Conservation (phyloP, 2,888 invertebrate species). For the Pterostichus madidus region DNA sequence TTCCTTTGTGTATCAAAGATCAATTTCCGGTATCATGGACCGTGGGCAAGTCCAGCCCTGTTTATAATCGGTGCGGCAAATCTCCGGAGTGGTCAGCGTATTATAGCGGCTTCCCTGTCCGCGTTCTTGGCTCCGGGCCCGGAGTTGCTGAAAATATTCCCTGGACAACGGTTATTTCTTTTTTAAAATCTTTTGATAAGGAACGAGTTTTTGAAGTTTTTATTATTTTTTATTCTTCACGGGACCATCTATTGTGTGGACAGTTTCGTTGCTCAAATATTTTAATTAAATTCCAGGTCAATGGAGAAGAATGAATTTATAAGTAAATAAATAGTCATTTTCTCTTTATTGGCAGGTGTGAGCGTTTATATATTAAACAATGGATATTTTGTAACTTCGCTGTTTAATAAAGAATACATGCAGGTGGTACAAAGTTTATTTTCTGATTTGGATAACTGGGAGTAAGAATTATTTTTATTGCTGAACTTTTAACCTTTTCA, state of each 20-base stretch:
- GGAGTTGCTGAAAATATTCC: conserved; percentile 5
- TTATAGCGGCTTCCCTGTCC: neutral
- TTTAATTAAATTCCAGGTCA: conserved; percentile 9
- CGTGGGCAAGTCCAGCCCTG: conserved; percentile 21
- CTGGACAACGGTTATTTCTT: conserved; percentile 9
- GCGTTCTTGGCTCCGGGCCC: neutral
- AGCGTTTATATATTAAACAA: too few species aligned
- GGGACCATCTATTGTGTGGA: neutral
- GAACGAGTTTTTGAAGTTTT: neutral
- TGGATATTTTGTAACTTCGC: too few species aligned
- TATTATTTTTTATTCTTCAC: neutral
- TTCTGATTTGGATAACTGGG: too few species aligned
- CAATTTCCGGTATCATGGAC: conserved; percentile 22
- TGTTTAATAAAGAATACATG: too few species aligned
- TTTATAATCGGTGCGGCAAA: conserved; percentile 28
- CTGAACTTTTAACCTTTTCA: too few species aligned
- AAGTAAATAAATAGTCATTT: neutral
- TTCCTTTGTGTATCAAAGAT: neutral
- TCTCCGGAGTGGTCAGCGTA: conserved; percentile 43
- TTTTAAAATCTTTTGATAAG: conserved; percentile 32
- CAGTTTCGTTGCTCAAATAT: neutral
- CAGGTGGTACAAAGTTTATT: too few species aligned
- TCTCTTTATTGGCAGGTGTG: too few species aligned
- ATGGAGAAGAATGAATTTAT: neutral
- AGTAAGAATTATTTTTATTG: too few species aligned